phyloP scores from a whole-genome alignment of 2,113 vertebrate species.

The Lathamus discolor region DNA sequence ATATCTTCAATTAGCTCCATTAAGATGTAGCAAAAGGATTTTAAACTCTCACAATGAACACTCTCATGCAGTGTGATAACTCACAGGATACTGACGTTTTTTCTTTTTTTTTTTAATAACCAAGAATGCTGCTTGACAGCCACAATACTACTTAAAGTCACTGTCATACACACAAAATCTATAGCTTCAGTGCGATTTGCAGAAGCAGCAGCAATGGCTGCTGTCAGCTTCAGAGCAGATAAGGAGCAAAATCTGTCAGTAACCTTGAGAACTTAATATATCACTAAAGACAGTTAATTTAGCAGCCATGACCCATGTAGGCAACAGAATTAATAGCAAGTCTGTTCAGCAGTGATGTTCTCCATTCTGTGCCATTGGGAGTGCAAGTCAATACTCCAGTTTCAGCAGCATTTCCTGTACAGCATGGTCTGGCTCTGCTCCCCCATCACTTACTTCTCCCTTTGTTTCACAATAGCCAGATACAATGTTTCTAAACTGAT shows the following conservation, averaged over 20 bases:
- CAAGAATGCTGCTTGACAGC: background rate
- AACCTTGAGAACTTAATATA: constrained; percentile 73
- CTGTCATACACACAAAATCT: background rate
- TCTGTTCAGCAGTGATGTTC: constrained; percentile 7
- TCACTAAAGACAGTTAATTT: constrained; percentile 78
- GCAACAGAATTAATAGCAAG: constrained; percentile 66
- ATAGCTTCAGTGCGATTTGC: constrained; percentile 14
- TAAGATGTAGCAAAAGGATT: background rate
- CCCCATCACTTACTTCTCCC: background rate
- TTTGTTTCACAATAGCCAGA: background rate
- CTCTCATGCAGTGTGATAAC: background rate
- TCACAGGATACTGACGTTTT: background rate
- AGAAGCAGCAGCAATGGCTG: constrained; percentile 20
- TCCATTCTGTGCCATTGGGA: background rate
- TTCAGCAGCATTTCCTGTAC: background rate
- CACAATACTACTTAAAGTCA: background rate
- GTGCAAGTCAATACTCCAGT: background rate
- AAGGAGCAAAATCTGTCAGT: constrained; percentile 67
- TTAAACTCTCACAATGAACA: background rate
- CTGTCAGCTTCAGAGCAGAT: constrained; percentile 54
- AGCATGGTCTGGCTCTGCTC: background rate
- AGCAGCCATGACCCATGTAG: constrained; percentile 62
- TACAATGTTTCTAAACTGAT: background rate
- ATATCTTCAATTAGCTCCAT: background rate
- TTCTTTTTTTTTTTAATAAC: background rate